Evolutionary conservation across 1,140 invertebrate species (phyloP).

Genomic region (Drosophila santomea): DNA sequence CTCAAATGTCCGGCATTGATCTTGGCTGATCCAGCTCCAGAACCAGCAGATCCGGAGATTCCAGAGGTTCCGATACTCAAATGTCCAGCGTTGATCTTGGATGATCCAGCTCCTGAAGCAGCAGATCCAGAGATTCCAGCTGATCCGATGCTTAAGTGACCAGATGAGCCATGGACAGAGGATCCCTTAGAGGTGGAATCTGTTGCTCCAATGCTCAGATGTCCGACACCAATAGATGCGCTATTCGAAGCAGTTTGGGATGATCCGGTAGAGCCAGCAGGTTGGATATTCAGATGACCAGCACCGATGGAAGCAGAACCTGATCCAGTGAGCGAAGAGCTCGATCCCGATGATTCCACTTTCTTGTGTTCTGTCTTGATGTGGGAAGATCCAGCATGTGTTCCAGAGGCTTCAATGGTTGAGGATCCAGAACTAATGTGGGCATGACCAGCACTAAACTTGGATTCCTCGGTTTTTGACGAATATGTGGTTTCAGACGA

Average conservation of each 20-base stretch:
- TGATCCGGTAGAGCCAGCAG: neutral
- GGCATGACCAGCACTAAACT: neutral
- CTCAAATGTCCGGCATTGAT: constrained; percentile 7
- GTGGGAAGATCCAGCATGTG: neutral
- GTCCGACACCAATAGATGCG: neutral
- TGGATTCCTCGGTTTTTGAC: neutral
- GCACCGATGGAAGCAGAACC: neutral
- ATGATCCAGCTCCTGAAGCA: neutral
- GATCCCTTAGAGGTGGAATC: neutral
- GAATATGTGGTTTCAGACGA: neutral
- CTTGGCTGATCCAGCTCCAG: neutral
- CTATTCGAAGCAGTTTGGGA: neutral
- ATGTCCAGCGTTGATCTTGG: neutral
- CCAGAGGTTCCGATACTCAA: constrained; percentile 10
- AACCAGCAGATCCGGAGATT: neutral
- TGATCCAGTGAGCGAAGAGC: neutral
- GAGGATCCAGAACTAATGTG: neutral
- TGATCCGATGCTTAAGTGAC: constrained; percentile 1
- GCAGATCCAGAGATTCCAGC: neutral
- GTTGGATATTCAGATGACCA: constrained; percentile 6
- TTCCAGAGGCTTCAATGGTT: neutral
- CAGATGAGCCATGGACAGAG: neutral
- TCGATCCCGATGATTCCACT: neutral
- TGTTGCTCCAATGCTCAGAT: neutral
- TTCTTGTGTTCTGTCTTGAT: constrained; percentile 2